phyloP scores from a whole-genome alignment of 1,140 invertebrate genomes.

The Idris sp. region DNA sequence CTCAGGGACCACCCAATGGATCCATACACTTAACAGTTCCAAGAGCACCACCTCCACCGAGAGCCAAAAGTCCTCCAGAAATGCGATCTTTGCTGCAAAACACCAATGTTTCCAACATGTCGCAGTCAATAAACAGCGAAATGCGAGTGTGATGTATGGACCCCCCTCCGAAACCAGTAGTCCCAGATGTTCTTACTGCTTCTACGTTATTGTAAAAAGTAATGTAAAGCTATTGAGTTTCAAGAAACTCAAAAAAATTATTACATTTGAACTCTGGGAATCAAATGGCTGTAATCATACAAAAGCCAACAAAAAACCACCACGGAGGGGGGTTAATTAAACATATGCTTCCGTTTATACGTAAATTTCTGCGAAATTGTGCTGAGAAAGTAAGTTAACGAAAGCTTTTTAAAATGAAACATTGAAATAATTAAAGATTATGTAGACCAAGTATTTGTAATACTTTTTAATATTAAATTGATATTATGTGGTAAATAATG shows the following conservation, averaged over 20 bases:
- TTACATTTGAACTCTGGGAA: slow-evolving; percentile 38
- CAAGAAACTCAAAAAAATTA: neutral
- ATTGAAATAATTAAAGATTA: slow-evolving; percentile 7
- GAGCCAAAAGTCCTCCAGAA: slow-evolving; percentile 80
- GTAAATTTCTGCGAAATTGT: slow-evolving; percentile 32
- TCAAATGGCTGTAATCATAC: slow-evolving; percentile 8
- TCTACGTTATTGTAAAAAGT: slow-evolving; percentile 73
- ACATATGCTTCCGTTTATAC: slow-evolving; percentile 25
- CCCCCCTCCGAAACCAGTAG: slow-evolving; percentile 74
- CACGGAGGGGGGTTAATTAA: slow-evolving; percentile 46
- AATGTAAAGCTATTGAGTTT: slow-evolving; percentile 28
- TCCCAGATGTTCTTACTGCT: slow-evolving; percentile 74
- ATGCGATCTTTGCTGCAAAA: slow-evolving; percentile 79
- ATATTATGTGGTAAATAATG: too few relatives aligned
- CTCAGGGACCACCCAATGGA: slow-evolving; percentile 80
- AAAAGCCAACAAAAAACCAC: slow-evolving; percentile 26
- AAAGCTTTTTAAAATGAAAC: slow-evolving; percentile 22
- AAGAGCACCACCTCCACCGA: slow-evolving; percentile 79
- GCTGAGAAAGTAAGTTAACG: slow-evolving; percentile 14
- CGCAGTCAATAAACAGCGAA: slow-evolving; percentile 87
- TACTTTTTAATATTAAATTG: too few relatives aligned
- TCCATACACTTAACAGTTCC: slow-evolving; percentile 80
- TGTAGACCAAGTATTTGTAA: too few relatives aligned
- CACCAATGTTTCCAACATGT: slow-evolving; percentile 72
- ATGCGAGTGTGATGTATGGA: slow-evolving; percentile 90